phyloP scores from a whole-genome alignment of 2,888 invertebrate genomes.

The Alitta virens region DNA sequence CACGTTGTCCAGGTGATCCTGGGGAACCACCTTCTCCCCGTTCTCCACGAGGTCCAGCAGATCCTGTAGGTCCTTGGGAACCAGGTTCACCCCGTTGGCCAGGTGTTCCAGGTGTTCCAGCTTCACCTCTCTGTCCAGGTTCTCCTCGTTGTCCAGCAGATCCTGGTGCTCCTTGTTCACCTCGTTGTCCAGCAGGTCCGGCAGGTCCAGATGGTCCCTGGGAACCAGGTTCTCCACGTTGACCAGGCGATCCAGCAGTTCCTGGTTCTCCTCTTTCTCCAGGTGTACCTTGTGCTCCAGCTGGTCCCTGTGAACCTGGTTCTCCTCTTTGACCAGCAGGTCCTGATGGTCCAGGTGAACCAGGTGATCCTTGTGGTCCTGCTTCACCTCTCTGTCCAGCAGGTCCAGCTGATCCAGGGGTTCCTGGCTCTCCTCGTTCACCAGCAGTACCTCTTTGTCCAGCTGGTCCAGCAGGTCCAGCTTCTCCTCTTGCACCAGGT shows the following conservation, averaged over 20 bases:
- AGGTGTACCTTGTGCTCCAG: slow-evolving; percentile 14
- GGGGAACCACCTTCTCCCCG: slow-evolving; percentile 7
- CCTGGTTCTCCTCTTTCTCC: not conserved
- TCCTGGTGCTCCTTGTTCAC: not conserved
- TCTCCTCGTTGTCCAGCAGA: slow-evolving; percentile 7
- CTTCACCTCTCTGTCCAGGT: slow-evolving; percentile 2
- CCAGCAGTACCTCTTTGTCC: slow-evolving; percentile 7
- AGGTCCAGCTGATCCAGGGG: slow-evolving; percentile 24
- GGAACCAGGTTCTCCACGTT: slow-evolving; percentile 9
- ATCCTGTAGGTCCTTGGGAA: not conserved
- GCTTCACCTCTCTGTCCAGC: slow-evolving; percentile 7
- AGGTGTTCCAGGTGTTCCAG: slow-evolving; percentile 4
- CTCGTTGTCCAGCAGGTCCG: slow-evolving; percentile 3
- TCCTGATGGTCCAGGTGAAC: slow-evolving; percentile 36
- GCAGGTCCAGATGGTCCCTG: slow-evolving; percentile 3
- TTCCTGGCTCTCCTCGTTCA: slow-evolving; percentile 5
- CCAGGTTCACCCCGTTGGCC: slow-evolving; percentile 18
- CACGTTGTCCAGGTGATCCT: slow-evolving; percentile 55
- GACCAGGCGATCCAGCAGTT: slow-evolving; percentile 4
- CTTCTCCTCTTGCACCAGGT: slow-evolving; percentile 21
- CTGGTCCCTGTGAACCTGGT: slow-evolving; percentile 5
- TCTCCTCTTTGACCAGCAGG: slow-evolving; percentile 8
- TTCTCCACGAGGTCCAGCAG: slow-evolving; percentile 9
- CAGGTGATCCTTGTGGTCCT: slow-evolving; percentile 43
- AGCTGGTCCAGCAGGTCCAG: slow-evolving; percentile 14